These are phyloP conservation scores for Drosophila auraria DNA, from an alignment of 1,140 invertebrate species.

Conservation along the genomic window DNA sequence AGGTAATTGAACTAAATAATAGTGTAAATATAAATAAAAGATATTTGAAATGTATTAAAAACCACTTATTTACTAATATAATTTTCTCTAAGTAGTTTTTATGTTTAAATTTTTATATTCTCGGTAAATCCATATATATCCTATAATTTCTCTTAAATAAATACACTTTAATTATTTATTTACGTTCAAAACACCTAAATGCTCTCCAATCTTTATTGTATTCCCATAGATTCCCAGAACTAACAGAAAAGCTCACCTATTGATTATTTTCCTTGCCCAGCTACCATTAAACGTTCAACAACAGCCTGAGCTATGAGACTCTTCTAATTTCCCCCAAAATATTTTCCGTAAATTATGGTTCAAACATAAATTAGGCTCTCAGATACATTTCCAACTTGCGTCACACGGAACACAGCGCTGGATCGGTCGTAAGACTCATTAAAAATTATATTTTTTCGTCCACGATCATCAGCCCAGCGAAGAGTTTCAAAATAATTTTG, in stretches of 20 bases:
- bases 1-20: too few species aligned
- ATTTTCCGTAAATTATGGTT: slow-evolving; percentile 42
- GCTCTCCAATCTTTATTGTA: neutral
- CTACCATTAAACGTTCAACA: slow-evolving; percentile 31
- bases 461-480: slow-evolving; percentile 15
- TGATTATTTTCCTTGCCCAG: slow-evolving; percentile 27
- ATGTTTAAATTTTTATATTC: too few species aligned
- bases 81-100: too few species aligned
- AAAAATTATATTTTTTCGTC: slow-evolving; percentile 21
- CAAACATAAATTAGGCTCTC: slow-evolving; percentile 38
- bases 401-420: slow-evolving; percentile 16
- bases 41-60: neutral
- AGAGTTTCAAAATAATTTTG: slow-evolving; percentile 35
- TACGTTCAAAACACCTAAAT: slow-evolving; percentile 6
- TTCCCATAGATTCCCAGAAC: slow-evolving; percentile 6
- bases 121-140: neutral
- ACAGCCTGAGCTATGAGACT: slow-evolving; percentile 14
- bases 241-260: neutral
- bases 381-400: slow-evolving; percentile 40
- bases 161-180: neutral
- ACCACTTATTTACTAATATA: neutral
- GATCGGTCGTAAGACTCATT: slow-evolving; percentile 31
- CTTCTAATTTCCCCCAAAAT: slow-evolving; percentile 13
- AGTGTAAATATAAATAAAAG: too few species aligned
- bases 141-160: neutral